phyloP scores from a whole-genome alignment of 2,888 invertebrate species.

The Bruchidius siliquastri region DNA sequence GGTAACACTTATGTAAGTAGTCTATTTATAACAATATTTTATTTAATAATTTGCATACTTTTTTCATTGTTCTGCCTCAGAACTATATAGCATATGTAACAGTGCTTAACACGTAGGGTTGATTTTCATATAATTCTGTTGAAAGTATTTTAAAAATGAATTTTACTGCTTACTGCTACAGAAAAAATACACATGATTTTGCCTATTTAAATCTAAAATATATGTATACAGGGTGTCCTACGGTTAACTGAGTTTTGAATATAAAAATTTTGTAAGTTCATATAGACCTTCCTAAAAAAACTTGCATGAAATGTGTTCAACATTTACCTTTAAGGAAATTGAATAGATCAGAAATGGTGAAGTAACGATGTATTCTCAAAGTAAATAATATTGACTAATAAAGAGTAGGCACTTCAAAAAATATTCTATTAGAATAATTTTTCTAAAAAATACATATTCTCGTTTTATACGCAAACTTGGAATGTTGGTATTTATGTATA shows the following conservation, averaged over 20 bases:
- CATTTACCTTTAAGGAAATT: not conserved
- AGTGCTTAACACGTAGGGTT: slow-evolving; percentile 34
- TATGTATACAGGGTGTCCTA: not conserved
- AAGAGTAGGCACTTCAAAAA: not conserved
- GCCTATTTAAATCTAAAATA: not conserved
- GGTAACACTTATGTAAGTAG: not conserved
- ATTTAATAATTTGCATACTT: slow-evolving; percentile 34
- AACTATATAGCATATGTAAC: slow-evolving; percentile 38
- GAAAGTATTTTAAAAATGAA: not conserved
- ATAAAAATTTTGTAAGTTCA: no score
- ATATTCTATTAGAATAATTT: no score
- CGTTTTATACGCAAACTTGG: not conserved
- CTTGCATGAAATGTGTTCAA: not conserved
- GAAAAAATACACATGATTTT: not conserved
- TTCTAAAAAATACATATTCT: no score
- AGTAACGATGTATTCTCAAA: not conserved
- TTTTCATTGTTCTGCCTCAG: slow-evolving; percentile 35
- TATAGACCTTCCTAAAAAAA: no score
- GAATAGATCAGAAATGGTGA: not conserved
- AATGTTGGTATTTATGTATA: no score
- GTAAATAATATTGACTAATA: not conserved
- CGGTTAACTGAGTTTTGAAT: not conserved
- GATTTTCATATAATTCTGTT: slow-evolving; percentile 5
- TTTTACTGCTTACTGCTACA: not conserved
- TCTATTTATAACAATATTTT: slow-evolving; percentile 46